phyloP scores from a whole-genome alignment of 2,797 vertebrate genomes.

The Siniperca undulata region DNA sequence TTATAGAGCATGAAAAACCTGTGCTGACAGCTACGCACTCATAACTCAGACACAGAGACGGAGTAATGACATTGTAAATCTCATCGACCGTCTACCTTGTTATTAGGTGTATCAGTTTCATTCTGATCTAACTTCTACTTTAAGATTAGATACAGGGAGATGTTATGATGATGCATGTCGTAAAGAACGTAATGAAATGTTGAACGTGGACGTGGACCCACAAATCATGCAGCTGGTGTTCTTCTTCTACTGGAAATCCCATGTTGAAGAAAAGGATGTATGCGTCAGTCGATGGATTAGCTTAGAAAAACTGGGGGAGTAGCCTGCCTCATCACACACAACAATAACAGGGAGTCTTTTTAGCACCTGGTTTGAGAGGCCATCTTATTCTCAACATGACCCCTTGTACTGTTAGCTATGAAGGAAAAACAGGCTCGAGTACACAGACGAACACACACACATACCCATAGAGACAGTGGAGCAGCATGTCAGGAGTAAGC shows the following conservation, averaged over 20 bases:
- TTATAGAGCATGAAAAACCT: slow-evolving; percentile 59
- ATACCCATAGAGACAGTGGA: slow-evolving; percentile 22
- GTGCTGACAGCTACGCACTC: slow-evolving; percentile 56
- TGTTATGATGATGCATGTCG: slow-evolving; percentile 13
- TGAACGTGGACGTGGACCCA: background rate
- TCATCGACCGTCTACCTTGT: slow-evolving; percentile 54
- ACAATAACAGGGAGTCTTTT: slow-evolving; percentile 10
- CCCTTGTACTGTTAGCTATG: slow-evolving; percentile 1
- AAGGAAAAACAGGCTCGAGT: slow-evolving; percentile 9
- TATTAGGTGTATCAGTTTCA: slow-evolving; percentile 65
- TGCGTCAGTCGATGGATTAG: slow-evolving; percentile 22
- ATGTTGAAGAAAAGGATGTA: slow-evolving; percentile 25
- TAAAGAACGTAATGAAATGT: slow-evolving; percentile 28
- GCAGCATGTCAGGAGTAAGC: slow-evolving; percentile 25
- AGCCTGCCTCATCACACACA: slow-evolving; percentile 21
- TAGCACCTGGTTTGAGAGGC: slow-evolving; percentile 9
- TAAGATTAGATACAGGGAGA: slow-evolving; percentile 29
- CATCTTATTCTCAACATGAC: slow-evolving; percentile 27
- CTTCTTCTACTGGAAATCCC: slow-evolving; percentile 28
- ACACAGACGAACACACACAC: slow-evolving; percentile 8
- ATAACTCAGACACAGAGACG: slow-evolving; percentile 63
- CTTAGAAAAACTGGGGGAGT: slow-evolving; percentile 8
- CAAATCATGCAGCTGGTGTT: slow-evolving; percentile 32
- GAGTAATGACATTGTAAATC: slow-evolving; percentile 66
- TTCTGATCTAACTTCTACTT: slow-evolving; percentile 38